A percentile compares a stretch with the other conserved stretches of the same genome.
phyloP scores from a whole-genome alignment of 1,140 invertebrate genomes.

The Linepithema humile region DNA sequence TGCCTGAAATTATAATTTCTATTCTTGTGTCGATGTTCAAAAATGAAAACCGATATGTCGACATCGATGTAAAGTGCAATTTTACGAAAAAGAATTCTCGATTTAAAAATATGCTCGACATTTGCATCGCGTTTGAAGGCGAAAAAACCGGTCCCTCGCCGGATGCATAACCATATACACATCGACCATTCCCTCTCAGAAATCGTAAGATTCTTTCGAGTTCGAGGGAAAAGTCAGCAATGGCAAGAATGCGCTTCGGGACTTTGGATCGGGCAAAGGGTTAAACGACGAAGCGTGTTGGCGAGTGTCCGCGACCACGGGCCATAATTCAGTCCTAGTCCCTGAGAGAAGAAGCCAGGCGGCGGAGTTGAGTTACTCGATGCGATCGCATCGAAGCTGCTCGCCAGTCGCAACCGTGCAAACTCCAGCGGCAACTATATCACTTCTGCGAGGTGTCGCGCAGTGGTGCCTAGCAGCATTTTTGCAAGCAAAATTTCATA shows the following conservation, averaged over 20 bases:
- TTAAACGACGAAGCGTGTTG: conserved; percentile 84
- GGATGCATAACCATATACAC: conserved; percentile 35
- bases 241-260: conserved; percentile 77
- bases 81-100: not conserved
- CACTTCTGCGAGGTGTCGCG: conserved; percentile 40
- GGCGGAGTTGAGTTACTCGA: conserved; percentile 73
- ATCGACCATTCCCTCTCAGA: conserved; percentile 53
- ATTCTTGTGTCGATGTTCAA: not conserved
- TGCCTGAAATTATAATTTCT: not conserved
- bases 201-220: conserved; percentile 66
- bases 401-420: conserved; percentile 58
- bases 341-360: conserved; percentile 68
- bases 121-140: conserved; percentile 10
- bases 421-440: conserved; percentile 63
- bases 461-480: not conserved
- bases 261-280: conserved; percentile 78
- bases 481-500: not conserved
- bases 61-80: not conserved
- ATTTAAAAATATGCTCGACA: conserved; percentile 29
- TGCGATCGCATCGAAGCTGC: conserved; percentile 76
- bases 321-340: conserved; percentile 80
- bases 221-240: conserved; percentile 62
- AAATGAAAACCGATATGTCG: not conserved
- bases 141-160: conserved; percentile 30
- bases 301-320: conserved; percentile 77